Base-by-base conservation (phyloP, 2,888 invertebrate species). In the Cheilosia vulpina region DNA sequence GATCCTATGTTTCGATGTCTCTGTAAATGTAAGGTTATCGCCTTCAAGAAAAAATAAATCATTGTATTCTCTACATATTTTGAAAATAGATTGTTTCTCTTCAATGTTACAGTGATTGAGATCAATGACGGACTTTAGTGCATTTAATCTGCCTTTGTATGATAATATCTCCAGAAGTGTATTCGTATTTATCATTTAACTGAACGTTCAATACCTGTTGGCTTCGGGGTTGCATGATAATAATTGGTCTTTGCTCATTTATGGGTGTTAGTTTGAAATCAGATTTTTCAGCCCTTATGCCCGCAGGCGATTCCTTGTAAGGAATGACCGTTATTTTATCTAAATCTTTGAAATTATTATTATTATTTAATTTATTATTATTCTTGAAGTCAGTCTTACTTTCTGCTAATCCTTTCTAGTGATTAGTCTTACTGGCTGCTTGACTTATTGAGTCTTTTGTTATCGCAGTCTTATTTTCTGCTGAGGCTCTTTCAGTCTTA, bases 1-100 rank as follows among this genome's bases (percentile, higher is more conserved):
- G 9, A 68, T 58, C 27, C 50, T 50, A 15, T 71, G 71, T 58
- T 50, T 47, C 7, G 50, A 6, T 13, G 41, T 17, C n/a, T 66
- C 66, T 41, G 66, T 66, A 19, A 47, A 66, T 15, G 66, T 24
- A 31, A 41, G 38, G 9, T 53, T 15, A 31, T 71, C 58, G 4
- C 47, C 60, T 71, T 55, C 55, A 4, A 41, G 24, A 6, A 41
- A 27, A 17, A 68, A 55, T 6, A n/a, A n/a, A n/a, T n/a, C n/a
- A n/a, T n/a, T n/a, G n/a, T n/a, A n/a, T n/a, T n/a, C n/a, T n/a
- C n/a, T n/a, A n/a, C n/a, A n/a, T n/a, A n/a, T n/a, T n/a, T n/a
- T n/a, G n/a, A n/a, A n/a, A n/a, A n/a, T n/a, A n/a, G n/a, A n/a
- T n/a, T n/a, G n/a, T n/a, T n/a, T n/a, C n/a, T n/a, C n/a, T n/a